Evolutionary conservation across 92 coral and sea anemone genomes (phyloP).

Genomic region (Porites cylindrica): DNA sequence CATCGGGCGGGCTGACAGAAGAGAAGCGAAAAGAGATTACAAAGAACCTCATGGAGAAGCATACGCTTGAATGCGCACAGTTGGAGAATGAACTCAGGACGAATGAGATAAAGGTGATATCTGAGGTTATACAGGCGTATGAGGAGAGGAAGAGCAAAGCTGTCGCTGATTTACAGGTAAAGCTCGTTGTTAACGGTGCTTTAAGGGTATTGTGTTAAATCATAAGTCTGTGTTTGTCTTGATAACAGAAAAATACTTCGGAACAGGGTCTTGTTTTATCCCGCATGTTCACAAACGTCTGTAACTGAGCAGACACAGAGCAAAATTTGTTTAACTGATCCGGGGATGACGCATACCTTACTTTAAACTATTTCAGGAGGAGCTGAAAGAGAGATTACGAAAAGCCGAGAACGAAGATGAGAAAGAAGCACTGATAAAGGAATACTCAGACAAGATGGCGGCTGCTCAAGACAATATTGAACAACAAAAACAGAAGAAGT

Average conservation of each 20-base stretch:
- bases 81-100: slow-evolving; percentile 90
- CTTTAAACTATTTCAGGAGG: slow-evolving; percentile 35
- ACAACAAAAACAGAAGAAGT: slow-evolving; percentile 80
- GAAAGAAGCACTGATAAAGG: slow-evolving; percentile 80
- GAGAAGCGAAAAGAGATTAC: slow-evolving; percentile 90
- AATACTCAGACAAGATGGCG: slow-evolving; percentile 86
- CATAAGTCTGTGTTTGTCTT: background rate
- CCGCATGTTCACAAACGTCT: too few species aligned
- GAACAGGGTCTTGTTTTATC: too few species aligned
- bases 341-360: background rate
- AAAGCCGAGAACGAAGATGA: slow-evolving; percentile 83
- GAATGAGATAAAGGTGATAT: slow-evolving; percentile 89
- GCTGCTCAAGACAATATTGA: slow-evolving; percentile 82
- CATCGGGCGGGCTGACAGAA: slow-evolving; percentile 89
- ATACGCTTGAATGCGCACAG: slow-evolving; percentile 97
- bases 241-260: background rate
- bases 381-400: slow-evolving; percentile 77
- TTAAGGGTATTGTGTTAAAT: background rate
- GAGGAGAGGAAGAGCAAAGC: slow-evolving; percentile 88
- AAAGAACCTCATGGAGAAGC: slow-evolving; percentile 91
- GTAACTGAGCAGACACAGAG: too few species aligned
- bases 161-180: slow-evolving; percentile 68
- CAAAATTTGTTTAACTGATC: too few species aligned
- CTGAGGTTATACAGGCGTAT: slow-evolving; percentile 89
- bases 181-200: background rate